Evolutionary conservation across 2,888 invertebrate genomes (phyloP).

Genomic region (Hypomecis atomaria): DNA sequence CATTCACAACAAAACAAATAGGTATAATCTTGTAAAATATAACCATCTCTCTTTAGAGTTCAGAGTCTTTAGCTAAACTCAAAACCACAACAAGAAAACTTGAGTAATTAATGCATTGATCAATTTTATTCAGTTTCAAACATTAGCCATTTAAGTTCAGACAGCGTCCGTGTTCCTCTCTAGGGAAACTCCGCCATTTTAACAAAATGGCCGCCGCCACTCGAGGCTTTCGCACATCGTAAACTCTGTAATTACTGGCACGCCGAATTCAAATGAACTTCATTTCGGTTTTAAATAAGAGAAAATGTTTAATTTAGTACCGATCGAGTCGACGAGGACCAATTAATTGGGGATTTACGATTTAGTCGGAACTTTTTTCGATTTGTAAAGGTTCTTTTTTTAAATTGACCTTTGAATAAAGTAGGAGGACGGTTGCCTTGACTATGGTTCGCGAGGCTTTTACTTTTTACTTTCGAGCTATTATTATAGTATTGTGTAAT

Average conservation of each 20-base stretch:
- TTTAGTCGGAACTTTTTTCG: slow-evolving; percentile 52
- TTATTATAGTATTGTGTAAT: no score
- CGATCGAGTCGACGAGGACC: slow-evolving; percentile 68
- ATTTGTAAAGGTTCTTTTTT: slow-evolving; percentile 42
- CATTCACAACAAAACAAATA: no score
- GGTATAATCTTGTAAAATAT: no score
- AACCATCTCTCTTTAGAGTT: slow-evolving; percentile 3
- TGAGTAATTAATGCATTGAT: slow-evolving; percentile 72
- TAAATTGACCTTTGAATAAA: slow-evolving; percentile 52
- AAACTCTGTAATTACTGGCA: slow-evolving; percentile 82
- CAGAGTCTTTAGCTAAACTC: slow-evolving; percentile 32
- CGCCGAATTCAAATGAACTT: slow-evolving; percentile 80
- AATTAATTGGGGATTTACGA: slow-evolving; percentile 80
- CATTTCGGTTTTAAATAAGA: slow-evolving; percentile 83
- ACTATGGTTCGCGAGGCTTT: slow-evolving; percentile 16
- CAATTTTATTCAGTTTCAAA: slow-evolving; percentile 71
- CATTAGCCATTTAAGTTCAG: slow-evolving; percentile 69
- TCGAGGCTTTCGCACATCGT: slow-evolving; percentile 77
- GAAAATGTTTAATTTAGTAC: slow-evolving; percentile 83
- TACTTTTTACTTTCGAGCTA: slow-evolving; percentile 1
- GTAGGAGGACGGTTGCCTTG: slow-evolving; percentile 39
- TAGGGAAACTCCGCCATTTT: slow-evolving; percentile 63
- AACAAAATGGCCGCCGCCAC: slow-evolving; percentile 62
- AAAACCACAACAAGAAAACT: slow-evolving; percentile 46
- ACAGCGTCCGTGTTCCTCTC: slow-evolving; percentile 54